phyloP scores from a whole-genome alignment of 2,113 vertebrate species.

The Rhynchomys soricoides region DNA sequence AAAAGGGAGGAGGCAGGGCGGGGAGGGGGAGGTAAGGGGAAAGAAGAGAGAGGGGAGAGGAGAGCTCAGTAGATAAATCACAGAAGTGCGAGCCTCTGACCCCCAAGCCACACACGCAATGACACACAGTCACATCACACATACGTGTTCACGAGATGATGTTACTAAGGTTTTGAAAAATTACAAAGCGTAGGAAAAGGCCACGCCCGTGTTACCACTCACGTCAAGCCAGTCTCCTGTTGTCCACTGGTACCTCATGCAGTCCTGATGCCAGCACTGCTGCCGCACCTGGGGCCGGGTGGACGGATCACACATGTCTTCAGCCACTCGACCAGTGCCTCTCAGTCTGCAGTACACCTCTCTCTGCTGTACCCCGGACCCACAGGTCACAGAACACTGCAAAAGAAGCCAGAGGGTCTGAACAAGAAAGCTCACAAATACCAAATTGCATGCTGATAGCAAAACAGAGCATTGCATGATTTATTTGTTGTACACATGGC shows the following conservation, averaged over 20 bases:
- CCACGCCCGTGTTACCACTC: conserved; percentile 73
- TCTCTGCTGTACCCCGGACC: conserved; percentile 89
- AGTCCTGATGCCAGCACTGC: conserved; percentile 86
- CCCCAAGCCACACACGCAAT: background rate
- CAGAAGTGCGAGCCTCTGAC: background rate
- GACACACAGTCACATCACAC: background rate
- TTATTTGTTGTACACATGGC: background rate
- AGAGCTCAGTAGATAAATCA: background rate
- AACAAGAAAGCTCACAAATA: background rate
- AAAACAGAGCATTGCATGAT: background rate
- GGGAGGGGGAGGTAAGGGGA: background rate
- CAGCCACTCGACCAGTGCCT: conserved; percentile 86
- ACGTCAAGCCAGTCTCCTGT: conserved; percentile 89
- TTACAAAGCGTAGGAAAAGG: background rate
- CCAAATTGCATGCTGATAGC: background rate
- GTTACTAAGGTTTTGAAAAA: background rate
- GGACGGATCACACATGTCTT: conserved; percentile 82
- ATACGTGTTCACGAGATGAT: background rate
- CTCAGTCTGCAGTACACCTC: conserved; percentile 91
- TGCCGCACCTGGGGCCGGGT: conserved; percentile 79
- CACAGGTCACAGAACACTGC: conserved; percentile 95
- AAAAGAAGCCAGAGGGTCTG: conserved; percentile 8
- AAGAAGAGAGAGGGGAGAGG: too few relatives aligned
- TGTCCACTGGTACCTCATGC: conserved; percentile 87
- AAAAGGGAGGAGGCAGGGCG: fast-evolving